phyloP scores from a whole-genome alignment of 1,140 invertebrate genomes.

The Drosophila pallidifrons region DNA sequence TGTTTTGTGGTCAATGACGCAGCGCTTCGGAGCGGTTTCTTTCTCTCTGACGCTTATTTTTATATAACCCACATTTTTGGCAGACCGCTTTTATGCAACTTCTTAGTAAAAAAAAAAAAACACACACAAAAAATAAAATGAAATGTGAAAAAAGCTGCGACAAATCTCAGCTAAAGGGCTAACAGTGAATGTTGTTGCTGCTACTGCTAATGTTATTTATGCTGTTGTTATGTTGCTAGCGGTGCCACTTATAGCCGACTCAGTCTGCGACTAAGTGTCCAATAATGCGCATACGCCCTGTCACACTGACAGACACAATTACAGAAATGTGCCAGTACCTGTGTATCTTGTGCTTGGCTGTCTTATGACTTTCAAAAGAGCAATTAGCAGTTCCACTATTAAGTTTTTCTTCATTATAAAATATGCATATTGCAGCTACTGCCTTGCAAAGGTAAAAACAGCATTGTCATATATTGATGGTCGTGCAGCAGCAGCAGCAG shows the following conservation, averaged over 20 bases:
- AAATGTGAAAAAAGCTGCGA: neutral
- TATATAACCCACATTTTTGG: slow-evolving; percentile 73
- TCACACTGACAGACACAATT: slow-evolving; percentile 34
- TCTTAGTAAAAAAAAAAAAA: slow-evolving; percentile 26
- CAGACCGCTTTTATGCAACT: slow-evolving; percentile 53
- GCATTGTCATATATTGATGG: slow-evolving; percentile 71
- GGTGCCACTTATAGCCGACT: slow-evolving; percentile 18
- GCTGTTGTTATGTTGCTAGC: neutral
- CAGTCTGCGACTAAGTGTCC: slow-evolving; percentile 23
- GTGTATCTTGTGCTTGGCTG: no score
- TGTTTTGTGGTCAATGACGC: slow-evolving; percentile 73
- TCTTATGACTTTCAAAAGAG: slow-evolving; percentile 50
- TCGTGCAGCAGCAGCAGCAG: slow-evolving; percentile 4
- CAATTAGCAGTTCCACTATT: slow-evolving; percentile 46
- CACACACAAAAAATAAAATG: slow-evolving; percentile 9
- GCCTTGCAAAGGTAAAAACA: slow-evolving; percentile 39
- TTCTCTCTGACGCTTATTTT: slow-evolving; percentile 52
- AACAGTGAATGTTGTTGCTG: slow-evolving; percentile 1
- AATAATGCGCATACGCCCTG: slow-evolving; percentile 45
- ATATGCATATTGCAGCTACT: slow-evolving; percentile 1
- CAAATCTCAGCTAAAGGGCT: slow-evolving; percentile 19
- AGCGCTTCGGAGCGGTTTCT: slow-evolving; percentile 52
- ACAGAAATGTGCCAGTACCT: slow-evolving; percentile 21
- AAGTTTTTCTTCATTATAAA: slow-evolving; percentile 35
- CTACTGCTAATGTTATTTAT: slow-evolving; percentile 14